Evolutionary conservation across 2,797 vertebrate genomes (phyloP), one percentile per base, ranked within the genome.

Genomic region (Threskiornis aethiopicus): DNA sequence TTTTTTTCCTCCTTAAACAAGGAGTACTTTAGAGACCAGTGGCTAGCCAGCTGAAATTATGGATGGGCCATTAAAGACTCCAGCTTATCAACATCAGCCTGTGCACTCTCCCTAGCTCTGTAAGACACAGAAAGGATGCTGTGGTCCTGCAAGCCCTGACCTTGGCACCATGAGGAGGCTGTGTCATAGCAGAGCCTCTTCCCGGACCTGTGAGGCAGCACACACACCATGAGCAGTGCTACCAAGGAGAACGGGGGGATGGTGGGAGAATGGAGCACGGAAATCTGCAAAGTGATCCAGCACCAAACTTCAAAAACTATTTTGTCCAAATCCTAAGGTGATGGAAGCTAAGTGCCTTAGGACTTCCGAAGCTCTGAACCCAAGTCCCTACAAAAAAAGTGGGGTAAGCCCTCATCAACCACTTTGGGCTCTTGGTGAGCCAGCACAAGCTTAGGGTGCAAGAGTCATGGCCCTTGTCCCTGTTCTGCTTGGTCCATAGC

Each of bases 231-330:
- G 3, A 87, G n/a, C 35, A 78, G 25, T 1, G 3, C 42, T 78
- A 6, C 11, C 0, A 6, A 71, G 59, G 31, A 84, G 13, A 85
- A 67, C 1, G 4, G 2, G 11, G 11, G 4, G 6, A 66, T 13
- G 78, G 22, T 1, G n/a, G 21, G 29, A 31, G 16, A 92, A 72
- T 1, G 26, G 29, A 87, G 41, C 28, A 59, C 0, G 3, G 42
- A 71, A 62, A 89, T 47, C 44, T 25, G 37, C 28, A 44, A 69
- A 54, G 22, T 2, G 2, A 71, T 26, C 33, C 13, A 87, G 44
- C 24, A 54, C 12, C 10, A 35, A 47, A 58, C 20, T 80, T 88
- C 64, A 77, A 42, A 79, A 77, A 18, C 10, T 35, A 25, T 44
- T 71, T 71, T 47, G 28, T 28, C 39, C n/a, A 49, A 65, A 52